phyloP scores from a whole-genome alignment of 2,113 vertebrate genomes.

The Amphiprion percula region DNA sequence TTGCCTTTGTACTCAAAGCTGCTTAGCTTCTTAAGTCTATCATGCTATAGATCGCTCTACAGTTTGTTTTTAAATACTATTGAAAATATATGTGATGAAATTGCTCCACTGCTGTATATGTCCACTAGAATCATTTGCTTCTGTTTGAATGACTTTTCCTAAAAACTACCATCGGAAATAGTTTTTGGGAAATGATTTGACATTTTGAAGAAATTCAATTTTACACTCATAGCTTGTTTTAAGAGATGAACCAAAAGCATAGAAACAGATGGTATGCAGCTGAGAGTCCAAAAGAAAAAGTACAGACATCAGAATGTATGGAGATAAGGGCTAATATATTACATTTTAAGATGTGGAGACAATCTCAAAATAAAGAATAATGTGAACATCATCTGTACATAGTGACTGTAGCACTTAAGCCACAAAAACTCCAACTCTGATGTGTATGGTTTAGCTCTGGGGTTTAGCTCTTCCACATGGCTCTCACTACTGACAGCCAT shows the following conservation, averaged over 20 bases:
- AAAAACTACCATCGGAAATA: not conserved
- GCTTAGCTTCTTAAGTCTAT: too few relatives aligned
- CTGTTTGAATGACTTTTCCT: not conserved
- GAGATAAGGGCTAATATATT: not conserved
- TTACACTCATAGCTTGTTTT: not conserved
- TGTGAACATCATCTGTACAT: not conserved
- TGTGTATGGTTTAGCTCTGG: constrained; percentile 23
- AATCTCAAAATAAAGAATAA: not conserved
- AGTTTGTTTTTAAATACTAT: too few relatives aligned
- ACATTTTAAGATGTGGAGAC: not conserved
- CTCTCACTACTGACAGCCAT: constrained; percentile 3
- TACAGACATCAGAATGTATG: not conserved
- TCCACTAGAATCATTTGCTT: not conserved
- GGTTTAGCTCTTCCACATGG: not conserved
- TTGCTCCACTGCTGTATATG: too few relatives aligned
- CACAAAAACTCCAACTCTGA: not conserved
- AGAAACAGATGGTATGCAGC: not conserved
- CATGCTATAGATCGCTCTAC: too few relatives aligned
- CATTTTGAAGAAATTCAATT: not conserved
- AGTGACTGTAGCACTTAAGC: not conserved
- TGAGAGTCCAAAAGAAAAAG: not conserved
- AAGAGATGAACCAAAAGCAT: not conserved
- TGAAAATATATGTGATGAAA: too few relatives aligned
- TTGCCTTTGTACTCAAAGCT: too few relatives aligned
- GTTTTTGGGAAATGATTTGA: not conserved